A percentile compares a stretch with the other conserved stretches of the same genome.
Evolutionary conservation across 2,113 vertebrate species (phyloP).

Genomic region (Aptenodytes patagonicus): DNA sequence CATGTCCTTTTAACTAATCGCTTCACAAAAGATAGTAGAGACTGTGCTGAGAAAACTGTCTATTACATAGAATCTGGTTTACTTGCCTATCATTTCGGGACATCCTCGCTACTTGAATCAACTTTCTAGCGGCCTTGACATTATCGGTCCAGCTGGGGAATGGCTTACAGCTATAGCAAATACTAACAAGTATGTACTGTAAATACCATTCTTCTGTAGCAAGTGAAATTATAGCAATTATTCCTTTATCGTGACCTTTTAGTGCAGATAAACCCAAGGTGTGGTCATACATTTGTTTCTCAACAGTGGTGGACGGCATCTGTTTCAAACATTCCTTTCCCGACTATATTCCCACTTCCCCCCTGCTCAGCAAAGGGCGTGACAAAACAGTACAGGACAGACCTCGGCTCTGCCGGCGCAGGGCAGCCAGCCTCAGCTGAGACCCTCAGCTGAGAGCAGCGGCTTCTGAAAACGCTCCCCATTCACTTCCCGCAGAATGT

Average conservation of each 20-base stretch:
- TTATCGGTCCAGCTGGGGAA: constrained; percentile 67
- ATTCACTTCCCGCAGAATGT: neutral
- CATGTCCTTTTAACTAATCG: neutral
- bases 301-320: neutral
- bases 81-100: constrained; percentile 21
- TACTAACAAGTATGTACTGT: constrained; percentile 62
- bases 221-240: neutral
- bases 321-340: neutral
- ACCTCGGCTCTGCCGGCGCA: neutral
- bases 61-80: neutral
- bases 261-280: neutral
- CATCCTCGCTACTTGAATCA: constrained; percentile 73
- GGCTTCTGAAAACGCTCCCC: neutral
- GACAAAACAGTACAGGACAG: fast-evolving
- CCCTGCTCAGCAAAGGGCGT: neutral
- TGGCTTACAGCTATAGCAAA: constrained; percentile 74
- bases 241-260: neutral
- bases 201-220: neutral
- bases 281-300: neutral
- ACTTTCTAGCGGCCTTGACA: constrained; percentile 72
- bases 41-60: neutral
- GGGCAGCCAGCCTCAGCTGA: neutral
- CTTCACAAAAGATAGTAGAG: neutral
- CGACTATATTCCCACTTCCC: neutral
- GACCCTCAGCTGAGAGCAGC: neutral